phyloP scores from a whole-genome alignment of 2,888 invertebrate species.

The Sturmia bella region DNA sequence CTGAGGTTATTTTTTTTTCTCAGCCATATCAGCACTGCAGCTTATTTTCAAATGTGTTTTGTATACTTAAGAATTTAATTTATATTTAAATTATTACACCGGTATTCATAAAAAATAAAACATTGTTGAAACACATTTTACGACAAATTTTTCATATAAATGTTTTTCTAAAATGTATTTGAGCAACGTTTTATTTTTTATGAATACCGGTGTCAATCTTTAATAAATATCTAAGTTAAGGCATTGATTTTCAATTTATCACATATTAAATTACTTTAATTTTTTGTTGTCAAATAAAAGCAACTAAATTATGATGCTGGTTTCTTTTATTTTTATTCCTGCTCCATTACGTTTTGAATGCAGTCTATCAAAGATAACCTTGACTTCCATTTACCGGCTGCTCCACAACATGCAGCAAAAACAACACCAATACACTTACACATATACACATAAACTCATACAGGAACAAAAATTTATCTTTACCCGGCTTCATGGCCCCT shows the following conservation, averaged over 20 bases:
- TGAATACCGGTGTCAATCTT: too few species aligned
- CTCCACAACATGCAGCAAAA: background rate
- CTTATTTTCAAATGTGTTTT: constrained; percentile 68
- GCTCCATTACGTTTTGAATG: constrained; percentile 16
- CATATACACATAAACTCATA: background rate
- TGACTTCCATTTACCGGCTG: constrained; percentile 62
- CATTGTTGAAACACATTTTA: too few species aligned
- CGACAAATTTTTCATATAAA: too few species aligned
- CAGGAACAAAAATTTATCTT: constrained; percentile 5
- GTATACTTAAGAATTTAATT: too few species aligned
- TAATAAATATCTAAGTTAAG: background rate
- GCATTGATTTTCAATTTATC: constrained; percentile 32
- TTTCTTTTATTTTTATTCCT: constrained; percentile 4
- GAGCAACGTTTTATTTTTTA: too few species aligned
- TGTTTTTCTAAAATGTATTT: too few species aligned
- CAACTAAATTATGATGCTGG: constrained; percentile 15
- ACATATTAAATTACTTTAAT: constrained; percentile 3
- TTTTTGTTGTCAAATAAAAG: background rate
- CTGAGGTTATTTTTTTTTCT: constrained; percentile 17
- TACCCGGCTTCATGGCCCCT: background rate
- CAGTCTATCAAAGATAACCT: constrained; percentile 62
- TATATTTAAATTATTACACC: too few species aligned
- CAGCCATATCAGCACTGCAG: constrained; percentile 62
- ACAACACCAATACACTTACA: background rate
- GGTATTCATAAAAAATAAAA: too few species aligned